Conservation (phyloP, 2,797 vertebrate genomes). For the Halcyon badia region DNA sequence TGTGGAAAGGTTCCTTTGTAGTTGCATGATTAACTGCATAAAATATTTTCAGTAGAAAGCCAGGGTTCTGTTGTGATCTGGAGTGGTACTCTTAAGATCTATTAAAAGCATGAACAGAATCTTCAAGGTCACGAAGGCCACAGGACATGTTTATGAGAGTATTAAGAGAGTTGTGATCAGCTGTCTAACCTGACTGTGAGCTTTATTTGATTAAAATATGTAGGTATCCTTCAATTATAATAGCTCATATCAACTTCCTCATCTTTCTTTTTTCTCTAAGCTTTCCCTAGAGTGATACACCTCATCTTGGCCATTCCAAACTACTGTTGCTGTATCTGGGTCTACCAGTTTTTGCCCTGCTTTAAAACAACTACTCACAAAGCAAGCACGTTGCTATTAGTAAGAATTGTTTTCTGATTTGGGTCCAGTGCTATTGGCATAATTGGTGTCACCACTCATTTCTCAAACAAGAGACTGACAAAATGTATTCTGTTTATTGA, state of each 20-base stretch:
- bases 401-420: neutral
- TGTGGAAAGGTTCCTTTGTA: neutral
- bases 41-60: neutral
- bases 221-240: neutral
- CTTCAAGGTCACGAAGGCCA: neutral
- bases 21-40: neutral
- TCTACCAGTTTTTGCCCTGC: neutral
- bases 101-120: neutral
- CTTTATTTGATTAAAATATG: neutral
- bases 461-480: neutral
- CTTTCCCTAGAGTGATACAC: neutral
- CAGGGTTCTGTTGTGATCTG: neutral
- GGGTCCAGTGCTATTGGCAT: neutral
- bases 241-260: neutral
- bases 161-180: neutral
- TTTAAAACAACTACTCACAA: no score
- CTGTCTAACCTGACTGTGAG: neutral
- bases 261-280: neutral
- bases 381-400: neutral
- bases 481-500: neutral
- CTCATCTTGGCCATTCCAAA: neutral
- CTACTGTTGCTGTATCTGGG: neutral
- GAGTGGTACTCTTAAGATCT: neutral
- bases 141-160: neutral
- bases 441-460: neutral